These are phyloP conservation scores for Momotus momota DNA, from an alignment of 2,797 vertebrate species.

Conservation along the genomic window DNA sequence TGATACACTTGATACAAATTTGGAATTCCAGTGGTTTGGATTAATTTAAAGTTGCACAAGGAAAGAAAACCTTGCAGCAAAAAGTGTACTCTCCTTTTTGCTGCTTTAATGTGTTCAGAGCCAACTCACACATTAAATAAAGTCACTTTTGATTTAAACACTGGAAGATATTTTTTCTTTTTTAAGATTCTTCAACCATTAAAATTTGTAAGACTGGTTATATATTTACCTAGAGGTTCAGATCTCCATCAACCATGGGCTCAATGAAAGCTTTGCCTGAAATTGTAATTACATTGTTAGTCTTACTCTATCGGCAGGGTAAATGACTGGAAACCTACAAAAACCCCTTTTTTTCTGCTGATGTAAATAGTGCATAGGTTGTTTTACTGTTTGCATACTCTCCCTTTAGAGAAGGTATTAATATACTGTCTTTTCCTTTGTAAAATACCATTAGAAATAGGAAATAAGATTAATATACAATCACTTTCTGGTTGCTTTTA, in stretches of 20 bases:
- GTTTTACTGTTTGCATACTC: not conserved
- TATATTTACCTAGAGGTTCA: not conserved
- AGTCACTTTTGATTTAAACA: not conserved
- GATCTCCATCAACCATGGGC: not conserved
- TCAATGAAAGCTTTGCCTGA: not conserved
- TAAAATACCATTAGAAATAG: not conserved
- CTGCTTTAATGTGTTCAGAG: not conserved
- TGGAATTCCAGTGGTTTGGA: not conserved
- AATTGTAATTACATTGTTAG: not conserved
- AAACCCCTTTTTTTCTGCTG: not conserved
- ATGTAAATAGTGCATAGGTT: not conserved
- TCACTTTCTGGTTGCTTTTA: not conserved
- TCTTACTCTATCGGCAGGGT: not conserved
- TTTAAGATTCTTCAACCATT: not conserved
- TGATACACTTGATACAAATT: not conserved
- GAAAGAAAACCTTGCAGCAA: not conserved
- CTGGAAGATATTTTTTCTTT: not conserved
- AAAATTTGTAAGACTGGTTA: not conserved
- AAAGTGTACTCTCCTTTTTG: not conserved
- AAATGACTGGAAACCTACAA: not conserved
- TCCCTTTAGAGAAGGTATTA: not conserved
- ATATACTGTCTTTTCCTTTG: not conserved
- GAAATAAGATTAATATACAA: not conserved
- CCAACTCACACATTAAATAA: not conserved
- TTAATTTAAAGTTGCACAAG: not conserved